Conservation (phyloP, 1,140 invertebrate species). For the Helicoverpa zea region DNA sequence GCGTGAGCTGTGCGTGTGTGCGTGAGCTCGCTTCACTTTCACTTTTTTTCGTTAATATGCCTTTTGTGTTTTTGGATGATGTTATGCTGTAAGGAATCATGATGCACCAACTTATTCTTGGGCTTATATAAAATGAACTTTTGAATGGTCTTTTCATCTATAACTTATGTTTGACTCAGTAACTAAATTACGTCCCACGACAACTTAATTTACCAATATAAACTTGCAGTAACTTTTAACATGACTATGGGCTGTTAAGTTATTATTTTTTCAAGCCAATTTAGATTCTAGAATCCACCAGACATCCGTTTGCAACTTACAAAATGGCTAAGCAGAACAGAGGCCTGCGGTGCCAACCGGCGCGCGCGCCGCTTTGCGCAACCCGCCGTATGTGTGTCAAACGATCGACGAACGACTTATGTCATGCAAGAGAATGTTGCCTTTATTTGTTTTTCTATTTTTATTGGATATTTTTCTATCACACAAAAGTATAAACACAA, state of each 20-base stretch:
- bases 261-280: constrained; percentile 23
- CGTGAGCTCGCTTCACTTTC: constrained; percentile 64
- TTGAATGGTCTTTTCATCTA: not conserved
- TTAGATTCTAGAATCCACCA: constrained; percentile 51
- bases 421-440: constrained; percentile 58
- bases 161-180: too few relatives aligned
- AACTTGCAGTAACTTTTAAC: too few relatives aligned
- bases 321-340: constrained; percentile 50
- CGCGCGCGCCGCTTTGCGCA: constrained; percentile 66
- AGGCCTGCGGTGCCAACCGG: constrained; percentile 61
- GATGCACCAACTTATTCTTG: constrained; percentile 37
- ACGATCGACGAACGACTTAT: constrained; percentile 63
- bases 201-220: not conserved
- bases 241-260: not conserved
- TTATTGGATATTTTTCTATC: not conserved
- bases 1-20: constrained; percentile 33
- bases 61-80: constrained; percentile 83
- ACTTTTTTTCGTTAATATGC: constrained; percentile 84
- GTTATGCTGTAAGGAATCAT: constrained; percentile 65
- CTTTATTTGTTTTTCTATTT: constrained; percentile 44
- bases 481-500: not conserved
- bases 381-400: constrained; percentile 70
- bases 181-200: not conserved
- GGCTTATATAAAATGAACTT: not conserved
- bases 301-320: constrained; percentile 54